phyloP scores from a whole-genome alignment of 53 echinoderm and acorn worm genomes.

The Astropecten irregularis region DNA sequence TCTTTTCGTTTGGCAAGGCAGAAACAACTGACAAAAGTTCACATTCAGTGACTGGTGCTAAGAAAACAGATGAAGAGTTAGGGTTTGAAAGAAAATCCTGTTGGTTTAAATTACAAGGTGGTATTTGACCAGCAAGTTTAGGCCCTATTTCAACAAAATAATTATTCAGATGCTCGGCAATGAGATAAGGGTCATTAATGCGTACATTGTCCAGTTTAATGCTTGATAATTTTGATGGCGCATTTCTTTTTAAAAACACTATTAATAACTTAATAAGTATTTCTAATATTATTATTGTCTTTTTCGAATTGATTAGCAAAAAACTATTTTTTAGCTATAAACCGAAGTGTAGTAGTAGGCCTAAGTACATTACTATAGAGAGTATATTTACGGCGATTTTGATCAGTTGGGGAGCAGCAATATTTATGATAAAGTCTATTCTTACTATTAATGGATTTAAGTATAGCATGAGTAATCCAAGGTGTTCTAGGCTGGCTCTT shows the following conservation, averaged over 20 bases:
- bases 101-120: too few species aligned
- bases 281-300: not conserved
- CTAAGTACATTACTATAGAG: slow-evolving; percentile 1
- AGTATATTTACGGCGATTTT: not conserved
- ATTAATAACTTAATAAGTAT: not conserved
- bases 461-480: slow-evolving; percentile 1
- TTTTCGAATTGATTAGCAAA: not conserved
- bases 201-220: not conserved
- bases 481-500: not conserved
- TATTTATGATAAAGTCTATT: slow-evolving; percentile 38
- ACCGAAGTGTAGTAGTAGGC: not conserved
- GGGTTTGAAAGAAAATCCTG: too few species aligned
- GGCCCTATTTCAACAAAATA: not conserved
- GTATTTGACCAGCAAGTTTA: too few species aligned
- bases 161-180: not conserved
- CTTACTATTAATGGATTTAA: slow-evolving; percentile 18
- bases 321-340: not conserved
- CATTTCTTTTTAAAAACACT: not conserved
- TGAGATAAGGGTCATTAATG: not conserved
- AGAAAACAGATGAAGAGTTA: not conserved
- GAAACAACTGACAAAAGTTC: not conserved
- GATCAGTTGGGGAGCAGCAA: not conserved
- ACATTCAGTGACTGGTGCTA: not conserved
- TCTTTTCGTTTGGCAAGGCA: not conserved
- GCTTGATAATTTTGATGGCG: not conserved